These are phyloP conservation scores for Epinotia bilunana DNA, from an alignment of 2,888 invertebrate species.

Conservation along the genomic window DNA sequence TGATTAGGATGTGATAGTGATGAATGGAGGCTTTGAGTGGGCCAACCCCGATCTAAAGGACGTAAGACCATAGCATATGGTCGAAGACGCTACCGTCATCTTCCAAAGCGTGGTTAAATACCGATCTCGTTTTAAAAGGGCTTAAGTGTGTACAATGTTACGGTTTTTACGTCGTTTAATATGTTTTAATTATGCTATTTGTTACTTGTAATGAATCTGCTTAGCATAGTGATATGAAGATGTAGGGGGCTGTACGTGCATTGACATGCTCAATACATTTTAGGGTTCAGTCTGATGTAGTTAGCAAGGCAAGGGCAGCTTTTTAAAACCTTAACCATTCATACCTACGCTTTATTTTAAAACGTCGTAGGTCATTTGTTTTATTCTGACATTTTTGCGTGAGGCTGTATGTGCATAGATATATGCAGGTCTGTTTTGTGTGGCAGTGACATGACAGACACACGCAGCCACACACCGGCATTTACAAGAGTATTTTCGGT, in stretches of 20 bases:
- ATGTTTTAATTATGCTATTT: constrained; percentile 6
- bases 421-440: too few relatives aligned
- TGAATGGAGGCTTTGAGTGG: constrained; percentile 5
- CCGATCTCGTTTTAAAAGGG: not conserved
- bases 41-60: not conserved
- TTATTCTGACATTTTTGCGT: too few relatives aligned
- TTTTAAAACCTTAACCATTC: too few relatives aligned
- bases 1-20: constrained; percentile 1
- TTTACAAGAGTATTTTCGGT: too few relatives aligned
- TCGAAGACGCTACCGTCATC: not conserved
- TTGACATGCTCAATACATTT: not conserved
- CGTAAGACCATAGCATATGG: not conserved
- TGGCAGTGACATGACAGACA: too few relatives aligned
- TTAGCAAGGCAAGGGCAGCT: too few relatives aligned
- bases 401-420: too few relatives aligned
- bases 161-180: not conserved
- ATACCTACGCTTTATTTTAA: too few relatives aligned
- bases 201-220: constrained; percentile 38
- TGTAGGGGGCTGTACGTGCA: constrained; percentile 16
- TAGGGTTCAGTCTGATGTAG: not conserved
- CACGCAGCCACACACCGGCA: too few relatives aligned
- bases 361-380: too few relatives aligned
- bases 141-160: not conserved
- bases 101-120: not conserved
- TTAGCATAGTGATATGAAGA: constrained; percentile 32